A percentile compares a stretch with the other conserved stretches of the same genome.
Conservation (phyloP, 1,140 invertebrate species). For the Philopotamus ludificatus region DNA sequence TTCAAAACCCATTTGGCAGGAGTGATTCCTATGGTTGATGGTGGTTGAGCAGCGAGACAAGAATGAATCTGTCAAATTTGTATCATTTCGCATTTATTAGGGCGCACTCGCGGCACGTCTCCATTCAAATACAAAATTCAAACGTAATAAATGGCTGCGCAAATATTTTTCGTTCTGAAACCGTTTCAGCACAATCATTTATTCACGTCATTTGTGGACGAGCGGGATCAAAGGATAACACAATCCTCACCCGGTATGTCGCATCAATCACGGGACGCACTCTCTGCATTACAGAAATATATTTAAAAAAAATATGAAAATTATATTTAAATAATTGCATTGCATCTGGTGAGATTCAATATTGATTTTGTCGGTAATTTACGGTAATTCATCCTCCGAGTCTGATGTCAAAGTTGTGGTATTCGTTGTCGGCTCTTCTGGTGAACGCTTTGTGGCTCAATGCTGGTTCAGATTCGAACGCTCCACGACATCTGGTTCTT, state of each 20-base stretch:
- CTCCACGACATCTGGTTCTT: neutral
- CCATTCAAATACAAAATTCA: conserved; percentile 9
- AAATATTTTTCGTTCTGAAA: conserved; percentile 26
- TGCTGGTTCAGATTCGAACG: too few species aligned
- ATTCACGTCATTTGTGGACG: conserved; percentile 18
- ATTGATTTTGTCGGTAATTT: too few species aligned
- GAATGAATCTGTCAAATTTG: conserved; percentile 24
- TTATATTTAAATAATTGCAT: too few species aligned
- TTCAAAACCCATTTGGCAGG: too few species aligned
- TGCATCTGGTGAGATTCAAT: too few species aligned
- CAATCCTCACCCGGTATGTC: neutral
- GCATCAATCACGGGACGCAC: conserved; percentile 1
- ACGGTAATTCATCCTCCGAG: too few species aligned
- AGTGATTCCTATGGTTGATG: too few species aligned
- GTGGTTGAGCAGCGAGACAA: neutral
- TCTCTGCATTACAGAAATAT: too few species aligned
- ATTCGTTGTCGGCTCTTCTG: neutral
- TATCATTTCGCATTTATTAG: conserved; percentile 25
- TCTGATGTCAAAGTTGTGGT: neutral
- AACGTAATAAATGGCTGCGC: conserved; percentile 18
- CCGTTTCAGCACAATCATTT: conserved; percentile 12
- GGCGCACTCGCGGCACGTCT: conserved; percentile 11
- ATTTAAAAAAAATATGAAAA: too few species aligned
- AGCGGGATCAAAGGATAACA: neutral
- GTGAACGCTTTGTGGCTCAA: neutral